Evolutionary conservation across 2,888 invertebrate genomes (phyloP).

Genomic region (Mimumesa dahlbomi): DNA sequence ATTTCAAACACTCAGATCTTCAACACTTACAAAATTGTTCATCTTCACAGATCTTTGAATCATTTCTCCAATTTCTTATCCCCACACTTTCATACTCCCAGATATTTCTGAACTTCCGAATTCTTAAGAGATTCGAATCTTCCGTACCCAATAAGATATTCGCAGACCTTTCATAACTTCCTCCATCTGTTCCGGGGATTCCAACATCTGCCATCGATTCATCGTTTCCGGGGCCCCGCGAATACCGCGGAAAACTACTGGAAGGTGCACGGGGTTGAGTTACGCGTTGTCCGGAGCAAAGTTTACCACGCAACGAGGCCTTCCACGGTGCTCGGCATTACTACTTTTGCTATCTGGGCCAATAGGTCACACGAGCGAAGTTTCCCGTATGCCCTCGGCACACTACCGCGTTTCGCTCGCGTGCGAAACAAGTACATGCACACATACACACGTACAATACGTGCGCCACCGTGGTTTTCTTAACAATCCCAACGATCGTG

Average conservation of each 20-base stretch:
- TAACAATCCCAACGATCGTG: too few relatives aligned
- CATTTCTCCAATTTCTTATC: too few relatives aligned
- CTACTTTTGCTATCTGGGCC: constrained; percentile 70
- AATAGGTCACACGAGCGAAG: constrained; percentile 75
- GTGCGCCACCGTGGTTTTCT: background rate
- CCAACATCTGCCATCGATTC: background rate
- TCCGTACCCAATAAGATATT: too few relatives aligned
- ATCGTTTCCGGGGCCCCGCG: background rate
- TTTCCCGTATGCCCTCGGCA: constrained; percentile 73
- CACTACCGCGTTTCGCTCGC: constrained; percentile 35
- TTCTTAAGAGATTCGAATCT: too few relatives aligned
- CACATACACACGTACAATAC: background rate
- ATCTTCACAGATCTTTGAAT: too few relatives aligned
- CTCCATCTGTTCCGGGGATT: background rate
- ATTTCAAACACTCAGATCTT: too few relatives aligned
- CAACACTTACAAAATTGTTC: too few relatives aligned
- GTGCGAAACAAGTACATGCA: too few relatives aligned
- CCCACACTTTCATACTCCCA: too few relatives aligned
- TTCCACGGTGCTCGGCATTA: constrained; percentile 44
- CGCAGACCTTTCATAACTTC: too few relatives aligned
- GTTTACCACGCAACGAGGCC: constrained; percentile 39
- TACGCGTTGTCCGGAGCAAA: constrained; percentile 9
- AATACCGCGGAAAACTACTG: background rate
- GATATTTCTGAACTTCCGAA: too few relatives aligned
- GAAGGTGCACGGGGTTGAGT: background rate